phyloP scores from a whole-genome alignment of 1,140 invertebrate genomes.

The Microplitis demolitor region DNA sequence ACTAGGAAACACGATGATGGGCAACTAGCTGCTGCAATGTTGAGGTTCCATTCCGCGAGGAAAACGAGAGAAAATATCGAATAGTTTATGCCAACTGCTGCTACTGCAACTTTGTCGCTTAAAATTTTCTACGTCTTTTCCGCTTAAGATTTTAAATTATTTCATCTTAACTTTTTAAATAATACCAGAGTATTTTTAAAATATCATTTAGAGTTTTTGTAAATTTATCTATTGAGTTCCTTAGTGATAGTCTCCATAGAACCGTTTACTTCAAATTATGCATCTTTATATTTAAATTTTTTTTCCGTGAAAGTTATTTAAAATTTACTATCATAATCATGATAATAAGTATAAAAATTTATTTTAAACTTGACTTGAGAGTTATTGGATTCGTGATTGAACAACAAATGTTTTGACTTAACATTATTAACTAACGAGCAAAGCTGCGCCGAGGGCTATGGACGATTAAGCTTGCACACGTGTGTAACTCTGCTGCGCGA shows the following conservation, averaged over 20 bases:
- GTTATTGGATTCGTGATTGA: neutral
- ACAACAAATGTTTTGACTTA: neutral
- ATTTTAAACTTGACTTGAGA: too few relatives aligned
- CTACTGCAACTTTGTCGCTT: neutral
- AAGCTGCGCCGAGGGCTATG: neutral
- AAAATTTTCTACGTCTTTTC: neutral
- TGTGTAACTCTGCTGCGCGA: neutral
- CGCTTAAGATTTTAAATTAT: neutral
- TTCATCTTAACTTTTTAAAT: too few relatives aligned
- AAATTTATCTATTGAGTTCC: too few relatives aligned
- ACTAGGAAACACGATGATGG: neutral
- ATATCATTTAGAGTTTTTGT: too few relatives aligned
- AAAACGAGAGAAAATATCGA: conserved; percentile 11
- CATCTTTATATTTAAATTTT: too few relatives aligned
- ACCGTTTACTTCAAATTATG: too few relatives aligned
- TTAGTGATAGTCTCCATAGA: too few relatives aligned
- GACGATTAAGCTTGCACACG: conserved; percentile 7
- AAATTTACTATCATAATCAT: too few relatives aligned
- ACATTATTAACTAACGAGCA: conserved; percentile 7
- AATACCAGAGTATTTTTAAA: too few relatives aligned
- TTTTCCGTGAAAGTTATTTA: too few relatives aligned
- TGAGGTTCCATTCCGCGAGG: neutral
- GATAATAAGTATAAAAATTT: too few relatives aligned
- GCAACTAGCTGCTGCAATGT: neutral
- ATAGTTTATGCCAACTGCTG: conserved; percentile 14